Percentiles rank a stretch among this genome's conserved stretches.
Conservation (phyloP, 2,797 vertebrate genomes). For the Lacerta agilis region DNA sequence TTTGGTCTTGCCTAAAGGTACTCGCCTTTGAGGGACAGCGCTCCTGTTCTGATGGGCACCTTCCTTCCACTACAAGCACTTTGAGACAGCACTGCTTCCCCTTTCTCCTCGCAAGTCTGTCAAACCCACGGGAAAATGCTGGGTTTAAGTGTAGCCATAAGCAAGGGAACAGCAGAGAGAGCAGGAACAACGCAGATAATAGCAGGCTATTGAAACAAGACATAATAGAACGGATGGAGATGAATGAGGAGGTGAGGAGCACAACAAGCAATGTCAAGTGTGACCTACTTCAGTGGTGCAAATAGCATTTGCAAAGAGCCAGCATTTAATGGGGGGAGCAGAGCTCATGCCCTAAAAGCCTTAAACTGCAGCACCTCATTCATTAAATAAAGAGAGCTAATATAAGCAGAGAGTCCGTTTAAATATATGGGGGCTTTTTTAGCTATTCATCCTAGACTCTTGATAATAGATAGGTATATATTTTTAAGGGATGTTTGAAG, state of each 20-base stretch:
- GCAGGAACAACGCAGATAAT: conserved; percentile 23
- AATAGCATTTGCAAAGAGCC: not conserved
- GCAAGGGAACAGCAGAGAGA: conserved; percentile 30
- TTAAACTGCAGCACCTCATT: not conserved
- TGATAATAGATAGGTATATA: not conserved
- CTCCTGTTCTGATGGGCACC: too few relatives aligned
- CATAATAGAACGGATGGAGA: not conserved
- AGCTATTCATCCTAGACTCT: not conserved
- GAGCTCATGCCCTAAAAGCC: not conserved
- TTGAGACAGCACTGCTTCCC: not conserved
- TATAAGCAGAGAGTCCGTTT: not conserved
- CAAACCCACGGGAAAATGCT: conserved; percentile 23
- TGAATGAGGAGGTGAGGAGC: not conserved
- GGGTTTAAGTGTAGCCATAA: conserved; percentile 25
- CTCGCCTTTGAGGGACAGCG: too few relatives aligned
- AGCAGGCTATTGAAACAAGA: conserved; percentile 12
- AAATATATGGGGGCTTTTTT: not conserved
- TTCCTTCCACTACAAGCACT: not conserved
- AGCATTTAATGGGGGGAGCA: not conserved
- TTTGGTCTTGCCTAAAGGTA: too few relatives aligned
- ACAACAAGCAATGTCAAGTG: not conserved
- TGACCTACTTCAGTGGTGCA: not conserved
- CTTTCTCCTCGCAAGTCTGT: not conserved
- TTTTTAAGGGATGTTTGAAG: not conserved
- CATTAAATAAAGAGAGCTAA: not conserved